Base-by-base conservation (phyloP, 2,888 invertebrate genomes). In the Spodoptera exigua region DNA sequence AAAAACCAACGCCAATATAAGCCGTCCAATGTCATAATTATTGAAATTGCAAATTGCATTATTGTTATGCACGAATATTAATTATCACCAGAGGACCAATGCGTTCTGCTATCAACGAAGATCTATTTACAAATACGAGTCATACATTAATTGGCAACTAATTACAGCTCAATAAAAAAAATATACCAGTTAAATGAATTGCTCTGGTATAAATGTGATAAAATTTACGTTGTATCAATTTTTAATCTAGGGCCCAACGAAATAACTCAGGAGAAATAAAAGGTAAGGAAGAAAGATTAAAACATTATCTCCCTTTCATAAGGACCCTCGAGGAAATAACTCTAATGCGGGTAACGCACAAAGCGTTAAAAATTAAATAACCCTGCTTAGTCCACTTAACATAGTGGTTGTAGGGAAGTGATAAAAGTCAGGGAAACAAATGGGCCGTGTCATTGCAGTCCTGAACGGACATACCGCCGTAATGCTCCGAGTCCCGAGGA, bases 341-440 rank as follows among this genome's bases (percentile, higher is more conserved):
- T 16, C 40, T 12, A n/a, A 45, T 12, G 44, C 41, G 37, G 32
- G 37, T 43, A 62, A 58, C 21, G 17, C 47, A 46, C 37, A 45
- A n/a, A 17, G 21, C 10, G 3, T 13, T 16, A 37, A 53, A 56
- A 41, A 61, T 48, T 51, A 27, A 52, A 44, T 21, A n/a, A 21
- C 37, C 43, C 36, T n/a, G n/a, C 16, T 49, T 46, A 67, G 45
- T 46, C 59, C 41, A 18, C 59, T 61, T 43, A 64, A 56, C 60
- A 61, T 47, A 40, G 34, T 52, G 51, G 40, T 47, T 27, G 52
- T n/a, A 55, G 52, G n/a, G 49, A 60, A 66, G 63, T 65, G 70
- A 73, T 70, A 70, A 75, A 62, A 45, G 75, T 57, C 70, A 65
- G 35, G 40, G 52, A 48, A 65, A 67, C 48, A 47, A 68, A 74